Evolutionary conservation across 2,113 vertebrate genomes (phyloP).

Genomic region (Tauraco erythrolophus): DNA sequence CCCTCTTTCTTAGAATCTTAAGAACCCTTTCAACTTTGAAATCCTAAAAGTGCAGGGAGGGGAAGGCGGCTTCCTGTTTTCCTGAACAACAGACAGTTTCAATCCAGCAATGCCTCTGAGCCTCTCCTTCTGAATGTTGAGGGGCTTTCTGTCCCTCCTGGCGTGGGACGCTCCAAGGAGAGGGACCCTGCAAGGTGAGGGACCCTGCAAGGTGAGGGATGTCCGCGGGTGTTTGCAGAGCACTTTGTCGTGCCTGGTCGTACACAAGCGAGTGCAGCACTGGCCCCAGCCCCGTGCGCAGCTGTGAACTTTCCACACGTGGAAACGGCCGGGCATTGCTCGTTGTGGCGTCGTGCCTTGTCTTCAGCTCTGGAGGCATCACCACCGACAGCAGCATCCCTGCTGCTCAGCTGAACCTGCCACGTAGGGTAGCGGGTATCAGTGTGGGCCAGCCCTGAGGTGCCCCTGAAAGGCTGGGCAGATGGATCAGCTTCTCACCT

Average conservation of each 20-base stretch:
- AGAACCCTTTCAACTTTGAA: background rate
- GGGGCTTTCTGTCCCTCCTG: too few relatives aligned
- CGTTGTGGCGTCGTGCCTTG: rapidly evolving
- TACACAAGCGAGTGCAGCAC: background rate
- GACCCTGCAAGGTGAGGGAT: background rate
- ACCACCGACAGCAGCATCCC: rapidly evolving
- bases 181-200: background rate
- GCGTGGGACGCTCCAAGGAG: too few relatives aligned
- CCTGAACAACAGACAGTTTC: background rate
- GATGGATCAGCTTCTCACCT: rapidly evolving
- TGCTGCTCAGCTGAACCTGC: background rate
- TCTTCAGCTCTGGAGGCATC: background rate
- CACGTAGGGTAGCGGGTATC: rapidly evolving
- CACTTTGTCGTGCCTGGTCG: rapidly evolving
- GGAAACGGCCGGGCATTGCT: background rate
- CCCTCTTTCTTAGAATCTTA: background rate
- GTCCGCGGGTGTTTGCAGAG: background rate
- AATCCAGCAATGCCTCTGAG: background rate
- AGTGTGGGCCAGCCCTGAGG: rapidly evolving
- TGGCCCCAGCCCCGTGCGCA: background rate
- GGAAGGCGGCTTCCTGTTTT: background rate
- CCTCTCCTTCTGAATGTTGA: background rate
- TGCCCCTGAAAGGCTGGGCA: background rate
- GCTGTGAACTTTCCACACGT: background rate
- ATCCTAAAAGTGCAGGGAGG: background rate